These are phyloP conservation scores for Campoplex capitator DNA, from an alignment of 2,888 invertebrate species.

Conservation along the genomic window DNA sequence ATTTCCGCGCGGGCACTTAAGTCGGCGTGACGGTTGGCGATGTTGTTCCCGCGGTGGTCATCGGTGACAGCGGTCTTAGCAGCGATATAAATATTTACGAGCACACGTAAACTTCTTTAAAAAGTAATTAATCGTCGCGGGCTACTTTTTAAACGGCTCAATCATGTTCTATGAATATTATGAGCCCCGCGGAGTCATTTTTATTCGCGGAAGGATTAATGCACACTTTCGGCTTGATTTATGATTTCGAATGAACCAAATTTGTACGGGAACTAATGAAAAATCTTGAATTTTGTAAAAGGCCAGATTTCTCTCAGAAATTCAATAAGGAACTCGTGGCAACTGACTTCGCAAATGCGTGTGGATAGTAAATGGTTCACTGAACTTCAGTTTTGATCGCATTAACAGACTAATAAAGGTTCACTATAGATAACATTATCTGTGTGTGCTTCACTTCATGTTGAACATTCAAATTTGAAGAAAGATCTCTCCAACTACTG, in stretches of 20 bases:
- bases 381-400: not conserved
- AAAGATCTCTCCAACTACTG: slow-evolving; percentile 25
- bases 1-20: slow-evolving; percentile 63
- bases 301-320: slow-evolving; percentile 40
- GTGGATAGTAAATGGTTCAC: slow-evolving; percentile 51
- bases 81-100: slow-evolving; percentile 2
- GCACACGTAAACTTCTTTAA: not conserved
- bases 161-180: too few relatives aligned
- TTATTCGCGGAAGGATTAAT: too few relatives aligned
- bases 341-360: slow-evolving; percentile 47
- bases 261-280: not conserved
- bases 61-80: slow-evolving; percentile 24
- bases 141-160: too few relatives aligned
- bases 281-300: slow-evolving; percentile 40
- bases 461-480: slow-evolving; percentile 49
- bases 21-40: slow-evolving; percentile 22
- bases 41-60: not conserved
- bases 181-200: too few relatives aligned
- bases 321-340: slow-evolving; percentile 55
- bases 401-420: not conserved
- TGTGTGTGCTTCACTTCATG: slow-evolving; percentile 7
- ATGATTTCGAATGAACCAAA: not conserved
- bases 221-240: not conserved
- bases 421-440: slow-evolving; percentile 20
- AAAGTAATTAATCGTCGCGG: not conserved